phyloP scores from a whole-genome alignment of 64 coral and sea anemone species.

The Stichodactyla helianthus region DNA sequence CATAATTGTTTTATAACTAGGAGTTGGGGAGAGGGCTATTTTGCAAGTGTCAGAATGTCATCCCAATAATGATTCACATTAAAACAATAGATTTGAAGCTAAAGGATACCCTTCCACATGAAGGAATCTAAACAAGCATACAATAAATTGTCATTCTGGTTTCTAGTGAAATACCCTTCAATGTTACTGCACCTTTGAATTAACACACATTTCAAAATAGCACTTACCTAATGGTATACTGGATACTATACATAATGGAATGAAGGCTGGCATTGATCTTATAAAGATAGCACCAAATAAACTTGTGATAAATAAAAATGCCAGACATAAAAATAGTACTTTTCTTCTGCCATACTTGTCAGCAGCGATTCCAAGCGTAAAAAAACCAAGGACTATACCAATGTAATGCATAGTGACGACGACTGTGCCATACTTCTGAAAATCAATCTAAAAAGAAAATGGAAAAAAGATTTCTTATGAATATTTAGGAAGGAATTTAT shows the following conservation, averaged over 20 bases:
- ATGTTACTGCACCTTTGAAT: no score
- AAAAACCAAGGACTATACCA: conserved; percentile 40
- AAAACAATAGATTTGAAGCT: no score
- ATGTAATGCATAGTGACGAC: conserved; percentile 31
- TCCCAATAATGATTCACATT: no score
- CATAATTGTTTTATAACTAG: no score
- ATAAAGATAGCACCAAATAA: conserved; percentile 52
- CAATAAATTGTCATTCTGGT: no score
- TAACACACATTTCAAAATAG: background rate
- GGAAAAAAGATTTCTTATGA: no score
- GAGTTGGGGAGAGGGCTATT: no score
- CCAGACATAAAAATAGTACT: conserved; percentile 36
- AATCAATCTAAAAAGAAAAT: conserved; percentile 39
- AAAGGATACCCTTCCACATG: no score
- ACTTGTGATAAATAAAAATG: conserved; percentile 43
- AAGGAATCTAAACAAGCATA: no score
- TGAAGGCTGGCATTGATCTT: conserved; percentile 11
- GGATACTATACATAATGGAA: conserved; percentile 27
- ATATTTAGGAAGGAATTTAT: no score
- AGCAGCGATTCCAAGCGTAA: conserved; percentile 36
- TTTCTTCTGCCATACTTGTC: conserved; percentile 59
- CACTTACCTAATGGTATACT: conserved; percentile 59
- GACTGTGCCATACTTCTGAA: background rate
- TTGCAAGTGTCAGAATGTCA: no score
- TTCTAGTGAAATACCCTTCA: no score